Evolutionary conservation across 1,140 invertebrate species (phyloP).

Genomic region (Cotesia chilonis): DNA sequence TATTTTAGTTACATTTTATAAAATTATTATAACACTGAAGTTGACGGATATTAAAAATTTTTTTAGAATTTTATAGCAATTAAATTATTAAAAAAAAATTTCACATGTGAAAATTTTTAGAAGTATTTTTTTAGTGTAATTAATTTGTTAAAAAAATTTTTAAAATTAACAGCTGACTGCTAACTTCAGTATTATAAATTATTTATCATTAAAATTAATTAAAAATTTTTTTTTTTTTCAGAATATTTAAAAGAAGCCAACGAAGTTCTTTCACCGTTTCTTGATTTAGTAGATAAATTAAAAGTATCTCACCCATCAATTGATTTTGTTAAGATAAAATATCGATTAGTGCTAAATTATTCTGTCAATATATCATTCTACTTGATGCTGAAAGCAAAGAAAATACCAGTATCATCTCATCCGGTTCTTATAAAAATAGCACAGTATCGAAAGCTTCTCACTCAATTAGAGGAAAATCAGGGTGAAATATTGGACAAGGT

Average conservation of each 20-base stretch:
- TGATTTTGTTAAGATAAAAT: constrained; percentile 76
- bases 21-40: too few species aligned
- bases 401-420: constrained; percentile 77
- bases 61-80: too few species aligned
- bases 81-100: too few species aligned
- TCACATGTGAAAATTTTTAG: too few species aligned
- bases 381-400: constrained; percentile 81
- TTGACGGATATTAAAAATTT: too few species aligned
- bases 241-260: constrained; percentile 71
- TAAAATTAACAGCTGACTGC: too few species aligned
- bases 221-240: constrained; percentile 51
- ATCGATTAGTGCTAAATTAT: constrained; percentile 81
- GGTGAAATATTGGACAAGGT: constrained; percentile 67
- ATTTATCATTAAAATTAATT: constrained; percentile 8
- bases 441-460: constrained; percentile 80
- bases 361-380: constrained; percentile 88
- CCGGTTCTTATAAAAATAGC: constrained; percentile 85
- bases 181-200: too few species aligned
- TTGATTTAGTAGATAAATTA: constrained; percentile 71
- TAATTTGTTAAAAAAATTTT: too few species aligned
- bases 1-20: constrained; percentile 25
- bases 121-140: too few species aligned
- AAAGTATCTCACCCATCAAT: constrained; percentile 68
- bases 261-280: constrained; percentile 71
- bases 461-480: constrained; percentile 76